Conservation (phyloP, 2,888 invertebrate genomes). For the Yponomeuta malinellus region DNA sequence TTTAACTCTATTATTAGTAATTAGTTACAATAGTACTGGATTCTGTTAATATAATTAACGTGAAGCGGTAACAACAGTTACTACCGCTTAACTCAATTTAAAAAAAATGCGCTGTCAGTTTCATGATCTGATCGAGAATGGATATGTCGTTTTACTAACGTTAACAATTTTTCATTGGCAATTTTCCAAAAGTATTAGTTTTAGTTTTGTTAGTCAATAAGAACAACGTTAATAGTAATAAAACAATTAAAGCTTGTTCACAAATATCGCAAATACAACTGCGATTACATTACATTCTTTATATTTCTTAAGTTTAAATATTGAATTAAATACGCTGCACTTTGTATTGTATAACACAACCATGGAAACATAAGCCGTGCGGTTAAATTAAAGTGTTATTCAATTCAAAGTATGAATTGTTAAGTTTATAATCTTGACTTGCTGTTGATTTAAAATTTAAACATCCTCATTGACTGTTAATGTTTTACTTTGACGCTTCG, state of each 20-base stretch:
- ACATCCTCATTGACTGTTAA: conserved; percentile 70
- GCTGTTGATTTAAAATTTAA: conserved; percentile 67
- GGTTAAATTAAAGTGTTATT: conserved; percentile 14
- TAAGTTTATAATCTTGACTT: conserved; percentile 67
- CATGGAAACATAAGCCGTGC: conserved; percentile 14
- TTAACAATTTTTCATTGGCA: conserved; percentile 11
- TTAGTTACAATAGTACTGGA: conserved; percentile 70
- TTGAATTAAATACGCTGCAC: conserved; percentile 20
- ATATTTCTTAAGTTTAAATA: conserved; percentile 36
- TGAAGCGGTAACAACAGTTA: neutral
- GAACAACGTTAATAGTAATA: neutral
- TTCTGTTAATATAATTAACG: conserved; percentile 44
- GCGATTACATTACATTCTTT: conserved; percentile 74
- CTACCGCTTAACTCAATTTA: neutral
- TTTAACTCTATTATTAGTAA: conserved; percentile 20
- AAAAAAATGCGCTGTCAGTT: conserved; percentile 58
- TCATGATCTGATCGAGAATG: conserved; percentile 36
- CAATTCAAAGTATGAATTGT: conserved; percentile 40
- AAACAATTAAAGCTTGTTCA: neutral
- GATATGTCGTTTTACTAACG: conserved; percentile 41
- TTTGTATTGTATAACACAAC: conserved; percentile 26
- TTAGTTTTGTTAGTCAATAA: conserved; percentile 2
- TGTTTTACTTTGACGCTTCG: conserved; percentile 53
- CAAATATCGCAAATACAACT: conserved; percentile 33
- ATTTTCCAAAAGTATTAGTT: conserved; percentile 9